Base-by-base conservation (phyloP, 2,113 vertebrate genomes). In the Pygoscelis antarcticus region DNA sequence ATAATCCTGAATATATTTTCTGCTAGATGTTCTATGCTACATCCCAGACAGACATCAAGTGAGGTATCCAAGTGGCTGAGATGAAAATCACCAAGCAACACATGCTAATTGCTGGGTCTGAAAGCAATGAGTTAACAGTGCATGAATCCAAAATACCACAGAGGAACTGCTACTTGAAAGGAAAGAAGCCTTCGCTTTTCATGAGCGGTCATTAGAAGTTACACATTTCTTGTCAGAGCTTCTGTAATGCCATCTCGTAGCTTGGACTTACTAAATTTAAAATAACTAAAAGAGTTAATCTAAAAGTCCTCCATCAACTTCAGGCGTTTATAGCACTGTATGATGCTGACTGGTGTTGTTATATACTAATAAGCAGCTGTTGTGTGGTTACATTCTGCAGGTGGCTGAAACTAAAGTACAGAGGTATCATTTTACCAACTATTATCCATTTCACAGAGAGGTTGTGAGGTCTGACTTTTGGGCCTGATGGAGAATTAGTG, bases 61-160 rank as follows among this genome's bases (percentile, higher is more conserved):
- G 0, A 89, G 32, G 55, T 49, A 88, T 44, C 36, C 60, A 80
- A 52, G 60, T 18, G 72, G 54, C 40, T 49, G 68, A 61, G 75
- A 66, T 42, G 62, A 89, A 94, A 94, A 95, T 54, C 66, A 83
- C 62, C 54, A 70, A 70, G 74, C 44, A 69, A 65, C 78, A 58
- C 47, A 25, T 2, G 29, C 0, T 0, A 80, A 23, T 4, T 65
- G 36, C 57, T 84, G 81, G 52, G 49, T 60, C 81, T 69, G 49
- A 69, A 85, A 65, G 78, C 89, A 82, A 64, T 4, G 92, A 96
- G 91, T 91, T 93, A 89, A 93, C 26, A 79, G 81, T 9, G 40
- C 61, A 51, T 11, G 32, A 91, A 83, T 83, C 70, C 78, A 85
- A 62, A 89, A 38, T 58, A 65, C 22, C 46, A 75, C n/a, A 89